Conservation (phyloP, 2,797 vertebrate genomes). For the Alca torda region DNA sequence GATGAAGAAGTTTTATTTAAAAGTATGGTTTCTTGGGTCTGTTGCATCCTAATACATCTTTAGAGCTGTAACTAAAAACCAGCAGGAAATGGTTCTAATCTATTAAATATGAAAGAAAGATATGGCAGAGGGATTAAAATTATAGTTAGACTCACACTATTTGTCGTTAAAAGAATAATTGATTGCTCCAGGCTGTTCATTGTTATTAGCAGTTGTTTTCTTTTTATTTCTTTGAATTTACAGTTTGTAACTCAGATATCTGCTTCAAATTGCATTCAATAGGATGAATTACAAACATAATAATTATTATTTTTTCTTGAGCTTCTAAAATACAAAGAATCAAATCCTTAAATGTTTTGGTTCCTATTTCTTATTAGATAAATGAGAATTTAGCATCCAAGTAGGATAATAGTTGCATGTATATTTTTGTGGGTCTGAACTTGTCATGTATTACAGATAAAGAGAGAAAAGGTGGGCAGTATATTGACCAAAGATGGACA, state of each 20-base stretch:
- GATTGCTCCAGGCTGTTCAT: background rate
- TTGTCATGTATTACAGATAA: background rate
- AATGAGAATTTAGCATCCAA: background rate
- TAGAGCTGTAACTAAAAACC: background rate
- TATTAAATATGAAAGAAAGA: background rate
- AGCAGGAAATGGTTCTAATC: background rate
- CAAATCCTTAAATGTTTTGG: background rate
- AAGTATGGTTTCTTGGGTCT: background rate
- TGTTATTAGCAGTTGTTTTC: background rate
- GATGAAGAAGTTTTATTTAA: conserved; percentile 26
- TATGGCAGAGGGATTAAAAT: background rate
- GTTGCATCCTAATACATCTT: background rate
- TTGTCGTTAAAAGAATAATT: background rate
- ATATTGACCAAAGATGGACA: background rate
- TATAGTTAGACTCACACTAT: background rate
- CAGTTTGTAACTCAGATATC: background rate
- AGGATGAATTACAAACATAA: background rate
- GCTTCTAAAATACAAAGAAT: background rate
- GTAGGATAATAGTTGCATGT: background rate
- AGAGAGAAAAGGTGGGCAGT: background rate
- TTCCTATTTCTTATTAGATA: background rate
- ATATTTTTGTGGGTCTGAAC: background rate
- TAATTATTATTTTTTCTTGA: background rate
- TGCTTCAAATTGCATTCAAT: background rate
- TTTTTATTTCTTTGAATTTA: background rate